Conservation (phyloP, 2,797 vertebrate genomes). For the Brachyrhaphis roseni region DNA sequence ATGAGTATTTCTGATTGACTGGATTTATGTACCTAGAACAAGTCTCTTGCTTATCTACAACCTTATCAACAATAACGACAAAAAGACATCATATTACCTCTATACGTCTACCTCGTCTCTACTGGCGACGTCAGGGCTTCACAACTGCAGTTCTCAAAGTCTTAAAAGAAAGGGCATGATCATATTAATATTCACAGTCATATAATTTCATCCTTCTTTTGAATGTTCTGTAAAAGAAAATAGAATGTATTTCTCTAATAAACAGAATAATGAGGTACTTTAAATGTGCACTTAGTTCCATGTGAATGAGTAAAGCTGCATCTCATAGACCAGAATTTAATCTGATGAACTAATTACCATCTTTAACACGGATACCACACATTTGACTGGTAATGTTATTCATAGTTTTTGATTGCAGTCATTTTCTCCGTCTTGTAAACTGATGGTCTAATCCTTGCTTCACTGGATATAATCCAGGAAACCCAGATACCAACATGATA, state of each 20-base stretch:
- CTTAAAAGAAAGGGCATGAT: conserved; percentile 1
- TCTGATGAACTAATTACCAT: conserved; percentile 29
- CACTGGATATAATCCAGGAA: not conserved
- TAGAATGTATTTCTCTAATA: conserved; percentile 15
- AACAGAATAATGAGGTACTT: conserved; percentile 24
- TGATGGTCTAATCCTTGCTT: conserved; percentile 5
- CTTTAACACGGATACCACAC: conserved; percentile 13
- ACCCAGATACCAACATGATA: not conserved
- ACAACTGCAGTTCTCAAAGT: not conserved
- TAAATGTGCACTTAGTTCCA: conserved; percentile 17
- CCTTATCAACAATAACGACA: conserved; percentile 3
- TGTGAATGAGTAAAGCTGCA: conserved; percentile 21
- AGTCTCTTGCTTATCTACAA: not conserved
- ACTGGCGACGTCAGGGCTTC: conserved; percentile 3
- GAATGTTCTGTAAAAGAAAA: conserved; percentile 3
- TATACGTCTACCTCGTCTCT: too few species aligned
- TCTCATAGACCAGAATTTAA: conserved; percentile 9
- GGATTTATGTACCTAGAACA: not conserved
- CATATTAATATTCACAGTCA: conserved; percentile 17
- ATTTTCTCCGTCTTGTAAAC: not conserved
- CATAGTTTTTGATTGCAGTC: conserved; percentile 23
- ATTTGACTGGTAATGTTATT: not conserved
- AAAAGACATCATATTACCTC: not conserved
- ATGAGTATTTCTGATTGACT: conserved; percentile 2
- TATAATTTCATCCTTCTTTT: conserved; percentile 2